Evolutionary conservation across 2,797 vertebrate species (phyloP), one percentile per base, ranked within the genome.

Genomic region (Micromesistius poutassou): DNA sequence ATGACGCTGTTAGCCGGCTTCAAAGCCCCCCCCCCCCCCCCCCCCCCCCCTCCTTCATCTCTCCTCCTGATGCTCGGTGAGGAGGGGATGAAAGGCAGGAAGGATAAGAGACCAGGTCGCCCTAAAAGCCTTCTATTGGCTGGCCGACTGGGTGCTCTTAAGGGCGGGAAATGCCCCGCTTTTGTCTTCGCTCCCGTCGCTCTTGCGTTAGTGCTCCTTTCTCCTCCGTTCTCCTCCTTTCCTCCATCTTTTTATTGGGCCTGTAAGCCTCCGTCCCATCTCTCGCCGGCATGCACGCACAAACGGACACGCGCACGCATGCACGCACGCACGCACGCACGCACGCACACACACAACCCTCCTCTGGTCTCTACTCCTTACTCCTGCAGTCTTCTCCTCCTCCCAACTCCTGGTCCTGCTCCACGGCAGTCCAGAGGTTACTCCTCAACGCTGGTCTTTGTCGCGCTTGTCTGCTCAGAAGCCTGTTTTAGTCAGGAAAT

Each of bases 141-240:
- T 75, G 81, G 74, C 9, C 35, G 40, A 84, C 89, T 87, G 77
- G 86, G 88, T 87, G 87, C 87, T 89, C 88, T 90, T 87, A 88
- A 76, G 80, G 71, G 78, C 81, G 55, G 75, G 73, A 90, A 91
- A 83, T 83, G 77, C 79, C 81, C 77, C 79, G 31, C 84, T 89
- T 75, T 66, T 75, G 31, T 1, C 31, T n/a, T n/a, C 19, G 31
- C 55, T 46, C 77, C n/a, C 74, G n/a, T 71, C 70, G 55, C 30
- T 68, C 78, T 35, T 79, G 79, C 78, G 62, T 16, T n/a, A n/a
- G n/a, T 55, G 14, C 50, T 55, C 50, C 50, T 55, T 50, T 50
- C 46, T 16, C 46, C 14, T 16, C 16, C 6, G 0, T 22, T n/a
- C 16, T 50, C 4, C 16, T 55, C n/a, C 76, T 76, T 79, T 82